Percentiles rank a stretch among this genome's conserved stretches.
phyloP scores from a whole-genome alignment of 2,797 vertebrate genomes.

The Acipenser transmontanus region DNA sequence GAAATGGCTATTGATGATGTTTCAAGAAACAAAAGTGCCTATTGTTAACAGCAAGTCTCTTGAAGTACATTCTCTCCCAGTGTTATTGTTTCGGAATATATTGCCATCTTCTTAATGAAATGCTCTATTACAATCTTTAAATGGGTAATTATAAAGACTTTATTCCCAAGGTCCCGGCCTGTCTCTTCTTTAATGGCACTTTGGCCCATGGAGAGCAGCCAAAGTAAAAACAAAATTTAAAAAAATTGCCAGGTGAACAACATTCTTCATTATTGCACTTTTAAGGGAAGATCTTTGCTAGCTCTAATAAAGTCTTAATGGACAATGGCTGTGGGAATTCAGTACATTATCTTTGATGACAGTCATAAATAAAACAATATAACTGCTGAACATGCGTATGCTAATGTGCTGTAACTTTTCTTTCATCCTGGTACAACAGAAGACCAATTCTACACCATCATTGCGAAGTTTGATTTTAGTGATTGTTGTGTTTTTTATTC shows the following conservation, averaged over 20 bases:
- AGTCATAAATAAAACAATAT: background rate
- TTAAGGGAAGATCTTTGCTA: constrained; percentile 27
- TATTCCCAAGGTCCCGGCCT: constrained; percentile 57
- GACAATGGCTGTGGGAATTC: constrained; percentile 13
- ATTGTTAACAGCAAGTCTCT: constrained; percentile 33
- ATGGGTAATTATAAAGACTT: constrained; percentile 73
- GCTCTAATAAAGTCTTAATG: constrained; percentile 20
- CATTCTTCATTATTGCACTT: constrained; percentile 12
- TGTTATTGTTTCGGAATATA: constrained; percentile 53
- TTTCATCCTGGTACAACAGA: too few relatives aligned
- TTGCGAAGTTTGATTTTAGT: too few relatives aligned
- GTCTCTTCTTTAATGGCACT: constrained; percentile 62
- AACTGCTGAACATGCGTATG: background rate
- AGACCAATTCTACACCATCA: too few relatives aligned
- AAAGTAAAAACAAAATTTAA: background rate
- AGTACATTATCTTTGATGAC: background rate
- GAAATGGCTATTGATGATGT: constrained; percentile 28
- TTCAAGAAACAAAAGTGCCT: constrained; percentile 33
- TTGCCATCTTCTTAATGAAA: constrained; percentile 69
- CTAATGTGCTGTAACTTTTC: too few relatives aligned
- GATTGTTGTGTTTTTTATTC: too few relatives aligned
- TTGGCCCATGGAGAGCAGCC: constrained; percentile 30
- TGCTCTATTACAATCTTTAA: constrained; percentile 72
- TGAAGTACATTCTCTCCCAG: constrained; percentile 32
- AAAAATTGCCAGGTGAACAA: background rate